Conservation (phyloP, 2,888 invertebrate species). For the Pogonocherus hispidulus region DNA sequence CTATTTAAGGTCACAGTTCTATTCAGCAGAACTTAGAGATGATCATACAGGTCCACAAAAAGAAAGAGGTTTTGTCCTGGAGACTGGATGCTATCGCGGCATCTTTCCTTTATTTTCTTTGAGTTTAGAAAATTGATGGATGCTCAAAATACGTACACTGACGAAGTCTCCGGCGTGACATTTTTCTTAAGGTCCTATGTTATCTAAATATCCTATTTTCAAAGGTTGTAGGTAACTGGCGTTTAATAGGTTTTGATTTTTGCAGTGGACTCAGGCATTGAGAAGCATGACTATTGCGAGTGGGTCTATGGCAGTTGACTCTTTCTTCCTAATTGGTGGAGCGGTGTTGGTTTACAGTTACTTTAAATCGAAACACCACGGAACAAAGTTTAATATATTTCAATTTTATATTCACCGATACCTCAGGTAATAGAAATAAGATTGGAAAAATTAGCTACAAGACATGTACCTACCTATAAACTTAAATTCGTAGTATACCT, state of each 20-base stretch:
- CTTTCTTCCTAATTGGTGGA: slow-evolving; percentile 46
- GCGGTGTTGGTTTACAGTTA: slow-evolving; percentile 45
- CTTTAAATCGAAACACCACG: slow-evolving; percentile 39
- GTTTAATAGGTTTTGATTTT: not conserved
- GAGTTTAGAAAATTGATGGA: too few relatives aligned
- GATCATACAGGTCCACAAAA: too few relatives aligned
- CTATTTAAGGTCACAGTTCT: too few relatives aligned
- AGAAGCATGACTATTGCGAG: slow-evolving; percentile 25
- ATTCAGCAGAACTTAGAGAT: too few relatives aligned
- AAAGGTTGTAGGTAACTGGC: too few relatives aligned
- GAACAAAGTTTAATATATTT: slow-evolving; percentile 41
- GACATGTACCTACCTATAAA: too few relatives aligned
- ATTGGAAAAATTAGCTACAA: not conserved
- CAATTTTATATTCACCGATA: slow-evolving; percentile 31
- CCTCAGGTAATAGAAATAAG: not conserved
- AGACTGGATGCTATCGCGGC: too few relatives aligned
- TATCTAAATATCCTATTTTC: not conserved
- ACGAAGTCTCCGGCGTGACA: too few relatives aligned
- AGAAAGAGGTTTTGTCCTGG: too few relatives aligned
- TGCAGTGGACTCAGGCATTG: slow-evolving; percentile 40
- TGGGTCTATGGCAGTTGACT: slow-evolving; percentile 47
- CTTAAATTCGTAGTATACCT: too few relatives aligned
- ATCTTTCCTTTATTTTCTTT: too few relatives aligned
- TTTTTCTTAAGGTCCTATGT: not conserved
- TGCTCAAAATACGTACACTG: too few relatives aligned